Percentiles rank a stretch among this genome's conserved stretches.
Evolutionary conservation across 2,888 invertebrate species (phyloP).

Genomic region (Calephelis perditalis): DNA sequence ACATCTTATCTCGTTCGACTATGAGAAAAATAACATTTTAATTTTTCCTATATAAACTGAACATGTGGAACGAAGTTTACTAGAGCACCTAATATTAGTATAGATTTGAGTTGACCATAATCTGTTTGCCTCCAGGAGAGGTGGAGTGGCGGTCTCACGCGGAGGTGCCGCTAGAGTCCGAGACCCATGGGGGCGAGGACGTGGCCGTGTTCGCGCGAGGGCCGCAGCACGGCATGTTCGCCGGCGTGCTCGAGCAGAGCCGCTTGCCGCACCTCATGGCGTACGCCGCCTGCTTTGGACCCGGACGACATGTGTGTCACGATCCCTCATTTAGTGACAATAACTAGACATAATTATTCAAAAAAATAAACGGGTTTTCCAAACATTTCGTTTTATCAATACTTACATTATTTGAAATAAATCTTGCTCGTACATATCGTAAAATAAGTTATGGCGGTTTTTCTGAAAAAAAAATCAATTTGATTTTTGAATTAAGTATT

Average conservation of each 20-base stretch:
- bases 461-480: neutral
- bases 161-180: slow-evolving; percentile 75
- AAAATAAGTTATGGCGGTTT: neutral
- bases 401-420: neutral
- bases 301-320: slow-evolving; percentile 57
- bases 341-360: neutral
- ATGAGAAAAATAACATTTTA: too few relatives aligned
- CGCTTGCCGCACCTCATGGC: slow-evolving; percentile 86
- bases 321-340: neutral
- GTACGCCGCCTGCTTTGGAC: slow-evolving; percentile 84
- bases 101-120: neutral
- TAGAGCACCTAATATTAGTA: too few relatives aligned
- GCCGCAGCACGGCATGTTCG: slow-evolving; percentile 85
- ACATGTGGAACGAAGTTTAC: too few relatives aligned
- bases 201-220: slow-evolving; percentile 85
- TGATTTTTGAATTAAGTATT: too few relatives aligned
- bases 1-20: too few relatives aligned
- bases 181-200: slow-evolving; percentile 89
- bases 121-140: slow-evolving; percentile 31
- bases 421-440: neutral
- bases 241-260: slow-evolving; percentile 87
- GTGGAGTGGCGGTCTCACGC: slow-evolving; percentile 48
- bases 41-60: too few relatives aligned
- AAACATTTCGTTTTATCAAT: neutral
- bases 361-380: neutral